These are phyloP conservation scores for Spodoptera exigua DNA, from an alignment of 2,888 invertebrate species.

Conservation along the genomic window DNA sequence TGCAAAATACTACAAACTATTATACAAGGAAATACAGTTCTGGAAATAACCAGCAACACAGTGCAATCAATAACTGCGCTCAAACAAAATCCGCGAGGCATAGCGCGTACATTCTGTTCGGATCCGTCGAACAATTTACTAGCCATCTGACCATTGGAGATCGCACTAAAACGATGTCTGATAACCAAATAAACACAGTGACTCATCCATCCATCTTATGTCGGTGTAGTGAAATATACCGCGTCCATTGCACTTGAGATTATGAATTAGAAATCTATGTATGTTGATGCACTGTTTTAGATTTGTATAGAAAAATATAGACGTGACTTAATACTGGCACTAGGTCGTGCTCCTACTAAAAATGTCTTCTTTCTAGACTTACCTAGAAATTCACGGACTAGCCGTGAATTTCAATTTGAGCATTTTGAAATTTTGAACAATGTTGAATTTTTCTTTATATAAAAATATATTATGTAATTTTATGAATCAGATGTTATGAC, in stretches of 20 bases:
- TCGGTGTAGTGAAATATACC: slow-evolving; percentile 52
- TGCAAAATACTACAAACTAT: neutral
- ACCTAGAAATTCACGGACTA: too few species aligned
- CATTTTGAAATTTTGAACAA: too few species aligned
- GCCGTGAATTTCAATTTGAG: too few species aligned
- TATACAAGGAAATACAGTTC: slow-evolving; percentile 4
- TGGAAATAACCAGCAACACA: slow-evolving; percentile 10
- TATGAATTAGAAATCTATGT: slow-evolving; percentile 10
- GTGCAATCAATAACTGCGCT: slow-evolving; percentile 5
- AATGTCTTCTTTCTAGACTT: too few species aligned
- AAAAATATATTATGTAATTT: too few species aligned
- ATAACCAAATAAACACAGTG: slow-evolving; percentile 81
- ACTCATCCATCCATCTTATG: slow-evolving; percentile 70
- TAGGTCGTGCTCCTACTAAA: too few species aligned
- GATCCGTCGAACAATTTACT: slow-evolving; percentile 60
- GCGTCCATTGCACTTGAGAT: slow-evolving; percentile 59
- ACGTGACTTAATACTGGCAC: slow-evolving; percentile 24
- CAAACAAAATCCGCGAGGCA: slow-evolving; percentile 22
- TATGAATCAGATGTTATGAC: too few species aligned
- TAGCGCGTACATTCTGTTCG: slow-evolving; percentile 19
- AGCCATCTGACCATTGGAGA: slow-evolving; percentile 67
- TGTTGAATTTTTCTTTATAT: too few species aligned
- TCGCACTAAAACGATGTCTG: slow-evolving; percentile 69
- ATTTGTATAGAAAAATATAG: slow-evolving; percentile 11
- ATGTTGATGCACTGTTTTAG: slow-evolving; percentile 7